Base-by-base conservation (phyloP, 1,140 invertebrate species). In the Bicyclus anynana region DNA sequence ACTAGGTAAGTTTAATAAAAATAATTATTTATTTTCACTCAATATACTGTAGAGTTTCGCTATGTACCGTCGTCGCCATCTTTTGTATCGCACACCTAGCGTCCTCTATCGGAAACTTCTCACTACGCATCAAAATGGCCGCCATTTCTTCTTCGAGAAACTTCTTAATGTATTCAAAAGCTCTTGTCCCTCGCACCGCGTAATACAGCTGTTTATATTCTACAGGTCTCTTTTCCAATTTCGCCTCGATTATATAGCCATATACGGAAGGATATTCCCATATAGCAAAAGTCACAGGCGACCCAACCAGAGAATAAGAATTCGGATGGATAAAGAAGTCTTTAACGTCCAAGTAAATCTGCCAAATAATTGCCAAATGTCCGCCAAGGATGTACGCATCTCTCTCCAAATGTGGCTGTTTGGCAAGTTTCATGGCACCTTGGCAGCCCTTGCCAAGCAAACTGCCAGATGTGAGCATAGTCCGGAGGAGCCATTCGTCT, bases 371-470 rank as follows among this genome's bases (percentile, higher is more conserved):
- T 27, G 94, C 95, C 38, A 97, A 89, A 86, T 97, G 94, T 74
- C 94, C 93, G 5, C 96, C 96, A 89, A 97, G 95, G 59, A 93
- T 89, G 74, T 94, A 95, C 1, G 94, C 96, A 55, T 93, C 89
- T 29, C 91, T 80, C 72, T 94, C 93, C 26, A 93, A 76, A 17
- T 91, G 84, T 55, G 91, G 79, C 66, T 95, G 94, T 9, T 91
- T 91, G 17, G 94, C 95, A 20, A 97, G 86, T 77, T 93, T 93
- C 67, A 97, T 86, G 1, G 95, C 94, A 6, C 93, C 93, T 85
- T 95, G 92, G 74, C 96, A 97, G 26, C 94, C 94, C 69, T 95
- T 95, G 2, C 94, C 95, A 16, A 97, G 86, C 13, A 97, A 87
- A 72, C 94, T 93, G 35, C 94, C 95, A 42, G 93, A 93, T 18